Conservation (phyloP, 2,888 invertebrate genomes). For the Masnerella sp. region DNA sequence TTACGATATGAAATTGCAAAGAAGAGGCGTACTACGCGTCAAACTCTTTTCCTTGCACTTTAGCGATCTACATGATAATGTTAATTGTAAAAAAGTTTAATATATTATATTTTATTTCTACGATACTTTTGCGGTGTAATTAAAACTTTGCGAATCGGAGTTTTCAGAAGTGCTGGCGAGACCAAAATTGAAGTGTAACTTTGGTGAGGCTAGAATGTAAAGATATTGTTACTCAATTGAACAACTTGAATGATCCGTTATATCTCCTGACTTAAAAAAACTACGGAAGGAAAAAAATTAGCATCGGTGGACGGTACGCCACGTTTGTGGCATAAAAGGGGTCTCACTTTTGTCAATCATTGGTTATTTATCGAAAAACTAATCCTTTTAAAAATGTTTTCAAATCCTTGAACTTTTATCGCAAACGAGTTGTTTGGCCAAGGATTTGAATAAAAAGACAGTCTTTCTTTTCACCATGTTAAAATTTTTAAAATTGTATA, state of each 20-base stretch:
- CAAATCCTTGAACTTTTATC: too few species aligned
- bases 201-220: conserved; percentile 15
- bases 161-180: conserved; percentile 25
- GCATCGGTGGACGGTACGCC: conserved; percentile 34
- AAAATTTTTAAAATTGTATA: too few species aligned
- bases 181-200: conserved; percentile 21
- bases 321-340: conserved; percentile 8
- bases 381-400: conserved; percentile 2
- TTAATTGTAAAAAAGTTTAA: too few species aligned
- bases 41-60: too few species aligned
- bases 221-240: conserved; percentile 20
- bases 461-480: too few species aligned
- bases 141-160: conserved; percentile 6
- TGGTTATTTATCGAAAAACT: conserved; percentile 16
- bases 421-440: too few species aligned
- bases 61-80: neutral
- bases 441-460: too few species aligned
- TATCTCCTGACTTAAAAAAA: neutral
- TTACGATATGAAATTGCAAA: too few species aligned
- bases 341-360: conserved; percentile 22
- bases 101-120: neutral
- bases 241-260: conserved; percentile 23
- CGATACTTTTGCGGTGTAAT: conserved; percentile 8
- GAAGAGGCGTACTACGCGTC: too few species aligned
- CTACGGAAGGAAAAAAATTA: conserved; percentile 18